Evolutionary conservation across 2,888 invertebrate genomes (phyloP).

Genomic region (Tinea trinotella): DNA sequence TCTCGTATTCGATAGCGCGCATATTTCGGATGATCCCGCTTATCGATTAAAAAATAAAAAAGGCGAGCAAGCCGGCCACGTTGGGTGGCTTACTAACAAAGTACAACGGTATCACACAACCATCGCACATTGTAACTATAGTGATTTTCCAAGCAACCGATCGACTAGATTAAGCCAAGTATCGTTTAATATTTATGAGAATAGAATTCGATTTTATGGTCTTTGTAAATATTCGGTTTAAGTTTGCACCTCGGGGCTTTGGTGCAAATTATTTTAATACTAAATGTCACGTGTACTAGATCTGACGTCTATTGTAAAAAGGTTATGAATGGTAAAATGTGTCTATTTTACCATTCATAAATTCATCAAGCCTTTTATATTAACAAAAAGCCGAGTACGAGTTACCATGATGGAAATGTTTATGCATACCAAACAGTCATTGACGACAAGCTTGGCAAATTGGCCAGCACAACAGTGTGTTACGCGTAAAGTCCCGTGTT

Average conservation of each 20-base stretch:
- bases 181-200: slow-evolving; percentile 19
- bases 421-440: no score
- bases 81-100: slow-evolving; percentile 20
- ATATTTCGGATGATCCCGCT: slow-evolving; percentile 20
- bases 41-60: slow-evolving; percentile 17
- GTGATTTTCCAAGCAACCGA: slow-evolving; percentile 19
- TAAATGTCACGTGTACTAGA: slow-evolving; percentile 19
- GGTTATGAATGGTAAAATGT: not conserved
- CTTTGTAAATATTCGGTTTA: slow-evolving; percentile 19
- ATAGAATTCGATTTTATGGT: slow-evolving; percentile 17
- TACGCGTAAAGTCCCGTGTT: no score
- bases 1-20: slow-evolving; percentile 15
- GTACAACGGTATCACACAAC: slow-evolving; percentile 19
- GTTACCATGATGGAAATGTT: no score
- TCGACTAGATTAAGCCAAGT: slow-evolving; percentile 17
- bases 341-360: not conserved
- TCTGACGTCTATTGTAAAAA: not conserved
- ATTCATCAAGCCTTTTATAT: not conserved
- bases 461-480: no score
- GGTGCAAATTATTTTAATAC: slow-evolving; percentile 27
- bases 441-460: no score
- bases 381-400: no score
- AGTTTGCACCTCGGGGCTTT: slow-evolving; percentile 23
- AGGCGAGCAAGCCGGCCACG: slow-evolving; percentile 7
- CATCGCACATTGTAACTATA: slow-evolving; percentile 19